A percentile compares a stretch with the other conserved stretches of the same genome.
phyloP scores from a whole-genome alignment of 2,113 vertebrate genomes.

The Sclerurus mexicanus region DNA sequence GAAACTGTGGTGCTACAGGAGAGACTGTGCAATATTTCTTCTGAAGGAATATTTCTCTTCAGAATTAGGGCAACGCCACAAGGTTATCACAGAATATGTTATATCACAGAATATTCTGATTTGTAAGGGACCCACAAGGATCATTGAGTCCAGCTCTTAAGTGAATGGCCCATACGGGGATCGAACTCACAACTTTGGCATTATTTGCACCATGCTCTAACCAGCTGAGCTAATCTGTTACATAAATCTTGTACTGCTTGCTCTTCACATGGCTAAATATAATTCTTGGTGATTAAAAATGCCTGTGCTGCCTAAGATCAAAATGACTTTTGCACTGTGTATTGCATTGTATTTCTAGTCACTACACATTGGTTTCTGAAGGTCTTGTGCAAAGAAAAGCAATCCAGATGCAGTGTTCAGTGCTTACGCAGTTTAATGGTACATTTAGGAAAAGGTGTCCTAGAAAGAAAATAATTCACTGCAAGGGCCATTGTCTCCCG shows the following conservation, averaged over 20 bases:
- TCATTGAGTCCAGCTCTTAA: not conserved
- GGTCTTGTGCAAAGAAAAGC: not conserved
- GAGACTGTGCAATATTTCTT: not conserved
- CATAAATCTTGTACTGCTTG: not conserved
- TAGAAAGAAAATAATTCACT: not conserved
- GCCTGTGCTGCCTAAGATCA: not conserved
- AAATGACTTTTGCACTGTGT: not conserved
- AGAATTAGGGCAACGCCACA: not conserved
- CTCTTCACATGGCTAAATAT: not conserved
- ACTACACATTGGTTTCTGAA: not conserved
- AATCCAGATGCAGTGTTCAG: not conserved
- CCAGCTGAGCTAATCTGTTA: not conserved
- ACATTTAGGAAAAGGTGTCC: not conserved
- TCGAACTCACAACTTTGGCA: not conserved
- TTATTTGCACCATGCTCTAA: not conserved
- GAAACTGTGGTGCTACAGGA: not conserved
- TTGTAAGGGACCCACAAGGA: not conserved
- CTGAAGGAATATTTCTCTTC: not conserved
- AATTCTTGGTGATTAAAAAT: conserved; percentile 26
- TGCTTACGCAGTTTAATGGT: not conserved
- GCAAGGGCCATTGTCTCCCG: not conserved
- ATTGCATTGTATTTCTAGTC: not conserved
- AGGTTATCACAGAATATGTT: not conserved
- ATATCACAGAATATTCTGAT: not conserved
- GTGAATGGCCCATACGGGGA: not conserved